These are phyloP conservation scores for Eupsilia transversa DNA, from an alignment of 2,888 invertebrate species.

Conservation along the genomic window DNA sequence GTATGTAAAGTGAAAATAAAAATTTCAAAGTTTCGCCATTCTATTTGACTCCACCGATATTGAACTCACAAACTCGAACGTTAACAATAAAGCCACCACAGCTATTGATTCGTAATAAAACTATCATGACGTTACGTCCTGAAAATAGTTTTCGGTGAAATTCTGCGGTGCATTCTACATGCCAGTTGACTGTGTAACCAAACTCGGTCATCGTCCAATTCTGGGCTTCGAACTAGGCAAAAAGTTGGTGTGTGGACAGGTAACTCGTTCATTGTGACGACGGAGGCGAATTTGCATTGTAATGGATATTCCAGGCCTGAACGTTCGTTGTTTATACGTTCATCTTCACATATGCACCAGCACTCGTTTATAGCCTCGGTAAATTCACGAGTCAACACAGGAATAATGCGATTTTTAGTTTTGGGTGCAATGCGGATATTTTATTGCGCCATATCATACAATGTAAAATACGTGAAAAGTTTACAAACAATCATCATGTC, in stretches of 20 bases:
- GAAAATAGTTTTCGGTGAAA: conserved; percentile 60
- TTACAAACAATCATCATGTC: conserved; percentile 17
- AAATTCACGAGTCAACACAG: conserved; percentile 72
- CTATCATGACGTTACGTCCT: conserved; percentile 51
- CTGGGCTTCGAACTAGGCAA: conserved; percentile 79
- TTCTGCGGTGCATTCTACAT: conserved; percentile 53
- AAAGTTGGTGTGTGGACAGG: conserved; percentile 83
- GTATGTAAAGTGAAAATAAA: conserved; percentile 43
- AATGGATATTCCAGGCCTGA: conserved; percentile 82
- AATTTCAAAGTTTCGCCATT: conserved; percentile 24
- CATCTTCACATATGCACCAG: conserved; percentile 76
- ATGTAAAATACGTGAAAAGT: conserved; percentile 36
- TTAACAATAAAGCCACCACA: conserved; percentile 43
- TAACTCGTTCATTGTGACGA: conserved; percentile 84
- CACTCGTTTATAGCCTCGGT: conserved; percentile 72
- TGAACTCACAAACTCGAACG: conserved; percentile 36
- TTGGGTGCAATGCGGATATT: conserved; percentile 54
- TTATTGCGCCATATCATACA: conserved; percentile 44
- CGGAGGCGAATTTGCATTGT: conserved; percentile 86
- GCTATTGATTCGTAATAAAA: conserved; percentile 60
- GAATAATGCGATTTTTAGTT: conserved; percentile 64
- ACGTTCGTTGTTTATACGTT: conserved; percentile 77
- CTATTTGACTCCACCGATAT: conserved; percentile 32
- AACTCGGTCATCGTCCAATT: conserved; percentile 84
- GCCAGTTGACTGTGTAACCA: conserved; percentile 67